Evolutionary conservation across 2,113 vertebrate genomes (phyloP).

Genomic region (Daubentonia madagascariensis): DNA sequence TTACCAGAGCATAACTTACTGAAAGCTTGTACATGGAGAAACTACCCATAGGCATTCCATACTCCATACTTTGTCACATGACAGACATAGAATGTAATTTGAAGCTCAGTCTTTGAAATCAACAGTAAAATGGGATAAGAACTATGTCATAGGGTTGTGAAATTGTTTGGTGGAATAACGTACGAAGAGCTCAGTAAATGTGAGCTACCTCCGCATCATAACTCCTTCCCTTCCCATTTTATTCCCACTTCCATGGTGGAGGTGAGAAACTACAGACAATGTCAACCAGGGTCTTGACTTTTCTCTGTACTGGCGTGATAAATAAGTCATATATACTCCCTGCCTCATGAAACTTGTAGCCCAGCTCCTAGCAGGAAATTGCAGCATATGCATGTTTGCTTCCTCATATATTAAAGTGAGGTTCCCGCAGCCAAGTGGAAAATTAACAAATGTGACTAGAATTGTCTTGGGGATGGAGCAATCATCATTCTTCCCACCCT

Average conservation of each 20-base stretch:
- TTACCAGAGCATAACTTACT: background rate
- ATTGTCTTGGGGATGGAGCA: background rate
- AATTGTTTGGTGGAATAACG: background rate
- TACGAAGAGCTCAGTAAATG: background rate
- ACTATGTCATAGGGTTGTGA: background rate
- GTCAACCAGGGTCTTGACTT: background rate
- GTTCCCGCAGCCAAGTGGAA: background rate
- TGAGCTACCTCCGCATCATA: background rate
- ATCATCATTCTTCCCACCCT: background rate
- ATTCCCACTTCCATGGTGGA: background rate
- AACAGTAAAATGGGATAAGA: background rate
- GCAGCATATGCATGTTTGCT: background rate
- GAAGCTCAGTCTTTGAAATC: constrained; percentile 11
- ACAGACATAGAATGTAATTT: background rate
- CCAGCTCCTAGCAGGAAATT: background rate
- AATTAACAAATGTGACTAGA: background rate
- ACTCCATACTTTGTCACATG: background rate
- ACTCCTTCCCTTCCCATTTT: background rate
- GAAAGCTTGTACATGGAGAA: background rate
- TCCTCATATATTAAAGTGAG: background rate
- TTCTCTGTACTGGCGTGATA: background rate
- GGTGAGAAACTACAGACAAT: background rate
- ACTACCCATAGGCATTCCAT: background rate
- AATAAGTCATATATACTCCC: background rate
- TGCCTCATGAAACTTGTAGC: background rate